A percentile compares a stretch with the other conserved stretches of the same genome.
These are phyloP conservation scores for Bombus waltoni DNA, from an alignment of 1,140 invertebrate species.

Conservation along the genomic window DNA sequence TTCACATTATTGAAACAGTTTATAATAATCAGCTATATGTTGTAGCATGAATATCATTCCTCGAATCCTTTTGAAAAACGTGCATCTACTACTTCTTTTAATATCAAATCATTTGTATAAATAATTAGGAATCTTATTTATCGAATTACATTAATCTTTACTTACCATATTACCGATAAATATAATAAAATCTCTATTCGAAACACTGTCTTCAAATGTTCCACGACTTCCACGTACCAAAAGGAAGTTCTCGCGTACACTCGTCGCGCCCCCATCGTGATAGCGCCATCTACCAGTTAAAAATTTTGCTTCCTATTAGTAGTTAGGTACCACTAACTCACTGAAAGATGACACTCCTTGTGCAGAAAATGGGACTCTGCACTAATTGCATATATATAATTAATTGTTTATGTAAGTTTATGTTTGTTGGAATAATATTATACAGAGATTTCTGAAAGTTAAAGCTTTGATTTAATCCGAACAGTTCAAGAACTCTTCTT, in stretches of 20 bases:
- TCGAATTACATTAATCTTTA: conserved; percentile 6
- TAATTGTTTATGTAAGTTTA: too few species aligned
- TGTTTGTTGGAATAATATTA: too few species aligned
- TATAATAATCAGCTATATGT: neutral
- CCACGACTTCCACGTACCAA: conserved; percentile 22
- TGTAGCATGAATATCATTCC: neutral
- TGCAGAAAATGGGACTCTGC: too few species aligned
- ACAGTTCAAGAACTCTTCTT: too few species aligned
- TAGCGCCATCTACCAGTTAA: too few species aligned
- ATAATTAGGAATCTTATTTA: neutral
- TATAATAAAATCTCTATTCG: neutral
- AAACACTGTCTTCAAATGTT: neutral
- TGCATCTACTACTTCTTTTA: conserved; percentile 22
- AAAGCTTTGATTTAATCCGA: too few species aligned
- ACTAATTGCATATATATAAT: too few species aligned
- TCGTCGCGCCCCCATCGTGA: neutral
- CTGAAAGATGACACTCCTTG: too few species aligned
- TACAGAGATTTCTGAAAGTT: too few species aligned
- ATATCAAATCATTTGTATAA: conserved; percentile 8
- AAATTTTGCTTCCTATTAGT: too few species aligned
- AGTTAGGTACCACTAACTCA: too few species aligned
- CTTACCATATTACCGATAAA: conserved; percentile 44
- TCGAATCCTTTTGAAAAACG: conserved; percentile 21
- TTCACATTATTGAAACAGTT: neutral
- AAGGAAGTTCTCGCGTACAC: neutral